These are phyloP conservation scores for Molossus molossus DNA, from an alignment of 2,797 vertebrate genomes.

Conservation along the genomic window DNA sequence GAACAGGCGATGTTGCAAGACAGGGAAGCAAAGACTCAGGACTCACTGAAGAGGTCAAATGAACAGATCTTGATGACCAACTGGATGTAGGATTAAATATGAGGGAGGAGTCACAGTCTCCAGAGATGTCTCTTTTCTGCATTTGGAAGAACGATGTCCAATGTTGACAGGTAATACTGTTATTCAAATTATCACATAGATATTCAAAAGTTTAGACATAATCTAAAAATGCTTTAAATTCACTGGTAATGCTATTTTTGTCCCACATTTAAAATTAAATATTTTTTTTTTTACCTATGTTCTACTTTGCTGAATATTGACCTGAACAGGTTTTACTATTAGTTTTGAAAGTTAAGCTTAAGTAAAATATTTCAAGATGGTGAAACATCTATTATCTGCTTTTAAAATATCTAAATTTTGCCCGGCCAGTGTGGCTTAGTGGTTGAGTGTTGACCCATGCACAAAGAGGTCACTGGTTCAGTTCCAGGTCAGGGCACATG, in stretches of 20 bases:
- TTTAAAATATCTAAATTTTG: slow-evolving; percentile 4
- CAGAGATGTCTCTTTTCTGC: not conserved
- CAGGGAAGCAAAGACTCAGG: not conserved
- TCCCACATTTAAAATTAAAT: not conserved
- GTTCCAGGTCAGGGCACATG: too few species aligned
- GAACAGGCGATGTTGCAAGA: not conserved
- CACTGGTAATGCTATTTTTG: not conserved
- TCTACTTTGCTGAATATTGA: not conserved
- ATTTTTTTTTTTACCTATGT: not conserved
- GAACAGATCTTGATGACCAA: not conserved
- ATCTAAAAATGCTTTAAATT: not conserved
- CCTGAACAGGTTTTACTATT: not conserved
- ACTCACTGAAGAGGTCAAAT: not conserved
- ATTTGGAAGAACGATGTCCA: not conserved
- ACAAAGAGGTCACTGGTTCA: too few species aligned
- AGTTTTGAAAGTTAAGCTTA: not conserved
- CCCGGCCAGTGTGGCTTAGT: too few species aligned
- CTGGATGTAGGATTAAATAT: not conserved
- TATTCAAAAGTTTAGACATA: not conserved
- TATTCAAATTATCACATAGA: not conserved
- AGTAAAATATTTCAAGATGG: not conserved
- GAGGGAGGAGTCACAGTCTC: not conserved
- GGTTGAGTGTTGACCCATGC: too few species aligned
- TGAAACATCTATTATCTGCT: not conserved
- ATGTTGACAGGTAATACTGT: not conserved